These are phyloP conservation scores for Scolopax bukidnonensis DNA, from an alignment of 2,797 vertebrate genomes.

Conservation along the genomic window DNA sequence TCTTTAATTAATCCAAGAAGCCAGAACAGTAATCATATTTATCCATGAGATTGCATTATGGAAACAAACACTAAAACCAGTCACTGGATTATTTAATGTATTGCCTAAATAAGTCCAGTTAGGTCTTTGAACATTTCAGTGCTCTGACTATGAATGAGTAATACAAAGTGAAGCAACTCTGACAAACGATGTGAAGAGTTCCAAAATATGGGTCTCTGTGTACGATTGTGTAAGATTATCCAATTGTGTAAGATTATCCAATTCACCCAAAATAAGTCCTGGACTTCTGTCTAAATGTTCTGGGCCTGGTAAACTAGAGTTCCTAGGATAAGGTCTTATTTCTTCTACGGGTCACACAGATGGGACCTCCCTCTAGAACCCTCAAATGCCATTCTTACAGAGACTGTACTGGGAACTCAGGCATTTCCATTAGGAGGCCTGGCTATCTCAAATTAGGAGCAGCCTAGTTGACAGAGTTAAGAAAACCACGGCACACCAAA, in stretches of 20 bases:
- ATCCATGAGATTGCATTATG: background rate
- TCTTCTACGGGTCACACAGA: background rate
- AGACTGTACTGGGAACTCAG: background rate
- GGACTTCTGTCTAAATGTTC: background rate
- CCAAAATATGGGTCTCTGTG: background rate
- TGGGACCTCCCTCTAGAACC: background rate
- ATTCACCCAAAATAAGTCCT: background rate
- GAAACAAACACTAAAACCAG: background rate
- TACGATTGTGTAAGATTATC: background rate
- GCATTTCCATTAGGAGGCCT: background rate
- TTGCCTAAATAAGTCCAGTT: background rate
- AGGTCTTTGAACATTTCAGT: background rate
- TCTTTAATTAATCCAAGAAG: background rate
- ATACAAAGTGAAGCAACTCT: background rate
- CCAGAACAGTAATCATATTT: background rate
- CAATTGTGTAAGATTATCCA: background rate
- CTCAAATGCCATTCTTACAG: background rate
- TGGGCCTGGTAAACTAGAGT: background rate
- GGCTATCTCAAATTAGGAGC: background rate
- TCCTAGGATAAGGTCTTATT: background rate
- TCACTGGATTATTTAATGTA: background rate
- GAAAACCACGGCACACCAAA: background rate
- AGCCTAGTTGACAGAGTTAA: background rate
- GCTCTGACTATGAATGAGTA: background rate
- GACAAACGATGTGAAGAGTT: background rate